Percentiles rank a stretch among this genome's conserved stretches.
phyloP scores from a whole-genome alignment of 1,140 invertebrate species.

The Zaprionus tsacasi region DNA sequence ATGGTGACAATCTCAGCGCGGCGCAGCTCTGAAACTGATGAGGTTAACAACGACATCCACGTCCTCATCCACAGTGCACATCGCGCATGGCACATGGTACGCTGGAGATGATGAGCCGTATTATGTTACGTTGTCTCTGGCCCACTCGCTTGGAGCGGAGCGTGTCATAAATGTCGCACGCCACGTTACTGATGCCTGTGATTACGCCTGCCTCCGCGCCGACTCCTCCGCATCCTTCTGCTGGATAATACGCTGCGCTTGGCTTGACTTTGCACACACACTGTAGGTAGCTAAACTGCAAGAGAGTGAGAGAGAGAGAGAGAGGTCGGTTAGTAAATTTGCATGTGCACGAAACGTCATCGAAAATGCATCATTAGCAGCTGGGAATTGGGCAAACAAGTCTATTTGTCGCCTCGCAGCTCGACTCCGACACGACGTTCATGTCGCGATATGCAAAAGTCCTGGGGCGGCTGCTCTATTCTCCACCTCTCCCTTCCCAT shows the following conservation, averaged over 20 bases:
- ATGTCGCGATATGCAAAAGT: slow-evolving; percentile 70
- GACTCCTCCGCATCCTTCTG: not conserved
- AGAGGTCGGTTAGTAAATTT: slow-evolving; percentile 50
- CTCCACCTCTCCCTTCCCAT: not conserved
- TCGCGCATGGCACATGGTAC: slow-evolving; percentile 1
- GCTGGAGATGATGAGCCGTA: slow-evolving; percentile 74
- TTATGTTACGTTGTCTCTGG: slow-evolving; percentile 56
- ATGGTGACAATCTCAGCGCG: slow-evolving; percentile 58
- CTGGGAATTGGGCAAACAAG: slow-evolving; percentile 77
- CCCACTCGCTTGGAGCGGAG: slow-evolving; percentile 34
- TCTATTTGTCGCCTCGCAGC: slow-evolving; percentile 73
- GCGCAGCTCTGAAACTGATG: slow-evolving; percentile 63
- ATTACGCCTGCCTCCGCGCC: slow-evolving; percentile 43
- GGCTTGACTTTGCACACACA: slow-evolving; percentile 26
- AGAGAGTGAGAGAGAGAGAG: not conserved
- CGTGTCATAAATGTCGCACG: slow-evolving; percentile 78
- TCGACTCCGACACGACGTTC: slow-evolving; percentile 50
- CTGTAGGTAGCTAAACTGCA: not conserved
- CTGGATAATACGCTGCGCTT: slow-evolving; percentile 48
- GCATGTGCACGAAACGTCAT: slow-evolving; percentile 71
- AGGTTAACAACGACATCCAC: slow-evolving; percentile 59
- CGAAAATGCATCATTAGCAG: slow-evolving; percentile 81
- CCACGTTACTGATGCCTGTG: slow-evolving; percentile 74
- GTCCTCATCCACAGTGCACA: slow-evolving; percentile 4
- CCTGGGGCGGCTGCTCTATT: slow-evolving; percentile 23